Evolutionary conservation across 2,797 vertebrate genomes (phyloP).

Genomic region (Aplochiton taeniatus): DNA sequence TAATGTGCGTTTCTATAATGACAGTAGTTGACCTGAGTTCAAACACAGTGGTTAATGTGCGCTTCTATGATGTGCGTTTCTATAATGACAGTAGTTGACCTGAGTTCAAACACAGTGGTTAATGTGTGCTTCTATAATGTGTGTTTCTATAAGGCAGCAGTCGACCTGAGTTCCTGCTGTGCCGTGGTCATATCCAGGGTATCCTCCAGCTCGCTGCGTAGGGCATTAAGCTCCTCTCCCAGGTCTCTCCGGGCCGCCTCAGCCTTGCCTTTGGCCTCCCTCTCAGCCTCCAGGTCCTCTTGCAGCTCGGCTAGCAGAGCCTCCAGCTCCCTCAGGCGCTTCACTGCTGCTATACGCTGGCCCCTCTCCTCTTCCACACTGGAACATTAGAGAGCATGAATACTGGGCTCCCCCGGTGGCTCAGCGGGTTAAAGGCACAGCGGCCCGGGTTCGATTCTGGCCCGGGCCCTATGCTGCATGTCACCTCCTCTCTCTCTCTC

Average conservation of each 20-base stretch:
- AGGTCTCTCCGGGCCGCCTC: conserved; percentile 91
- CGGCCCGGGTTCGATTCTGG: too few species aligned
- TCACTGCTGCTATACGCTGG: conserved; percentile 87
- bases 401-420: neutral
- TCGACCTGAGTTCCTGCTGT: conserved; percentile 94
- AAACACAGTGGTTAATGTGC: too few species aligned
- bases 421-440: neutral
- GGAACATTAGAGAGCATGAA: neutral
- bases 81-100: too few species aligned
- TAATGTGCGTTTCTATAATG: too few species aligned
- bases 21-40: too few species aligned
- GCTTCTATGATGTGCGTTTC: too few species aligned
- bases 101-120: too few species aligned
- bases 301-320: conserved; percentile 88
- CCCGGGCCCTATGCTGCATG: too few species aligned
- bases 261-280: conserved; percentile 83
- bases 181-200: conserved; percentile 93
- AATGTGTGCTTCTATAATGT: too few species aligned
- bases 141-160: too few species aligned
- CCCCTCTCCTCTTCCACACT: conserved; percentile 90
- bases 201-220: conserved; percentile 93
- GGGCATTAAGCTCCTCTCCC: conserved; percentile 90
- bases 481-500: too few species aligned
- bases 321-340: conserved; percentile 92
- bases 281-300: conserved; percentile 91